Conservation (phyloP, 2,797 vertebrate genomes). For the Coracias cyanogaster region DNA sequence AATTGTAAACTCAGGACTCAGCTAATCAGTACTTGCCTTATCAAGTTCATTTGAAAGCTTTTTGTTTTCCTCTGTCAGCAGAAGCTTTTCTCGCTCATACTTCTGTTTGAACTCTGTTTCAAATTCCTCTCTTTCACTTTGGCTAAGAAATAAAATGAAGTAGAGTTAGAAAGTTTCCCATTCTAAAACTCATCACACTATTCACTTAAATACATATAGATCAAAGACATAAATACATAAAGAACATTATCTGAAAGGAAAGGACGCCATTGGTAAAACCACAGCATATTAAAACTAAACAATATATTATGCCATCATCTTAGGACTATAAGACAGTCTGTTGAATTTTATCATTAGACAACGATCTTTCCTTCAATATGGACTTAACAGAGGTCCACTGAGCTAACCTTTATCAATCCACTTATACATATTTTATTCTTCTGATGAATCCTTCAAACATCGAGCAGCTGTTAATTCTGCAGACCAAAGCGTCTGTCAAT, state of each 20-base stretch:
- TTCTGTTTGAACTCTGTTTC: constrained; percentile 94
- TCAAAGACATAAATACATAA: neutral
- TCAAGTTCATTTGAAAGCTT: constrained; percentile 94
- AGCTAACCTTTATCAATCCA: neutral
- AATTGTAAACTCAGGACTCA: neutral
- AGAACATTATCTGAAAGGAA: neutral
- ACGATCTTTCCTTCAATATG: neutral
- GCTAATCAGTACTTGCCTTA: constrained; percentile 83
- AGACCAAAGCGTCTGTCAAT: neutral
- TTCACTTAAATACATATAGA: neutral
- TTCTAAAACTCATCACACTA: neutral
- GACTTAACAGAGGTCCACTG: neutral
- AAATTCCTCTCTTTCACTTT: constrained; percentile 94
- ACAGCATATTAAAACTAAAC: neutral
- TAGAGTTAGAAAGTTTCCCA: neutral
- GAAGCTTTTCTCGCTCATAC: constrained; percentile 89
- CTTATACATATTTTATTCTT: neutral
- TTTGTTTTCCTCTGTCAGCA: constrained; percentile 92
- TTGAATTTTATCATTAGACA: neutral
- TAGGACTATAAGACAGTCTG: neutral
- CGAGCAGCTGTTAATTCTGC: neutral
- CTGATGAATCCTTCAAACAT: neutral
- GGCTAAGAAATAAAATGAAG: constrained; percentile 77
- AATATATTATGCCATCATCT: neutral
- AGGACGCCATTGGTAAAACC: neutral